Evolutionary conservation across 2,113 vertebrate species (phyloP), one percentile per base, ranked within the genome.

Genomic region (Leucoraja erinaceus): DNA sequence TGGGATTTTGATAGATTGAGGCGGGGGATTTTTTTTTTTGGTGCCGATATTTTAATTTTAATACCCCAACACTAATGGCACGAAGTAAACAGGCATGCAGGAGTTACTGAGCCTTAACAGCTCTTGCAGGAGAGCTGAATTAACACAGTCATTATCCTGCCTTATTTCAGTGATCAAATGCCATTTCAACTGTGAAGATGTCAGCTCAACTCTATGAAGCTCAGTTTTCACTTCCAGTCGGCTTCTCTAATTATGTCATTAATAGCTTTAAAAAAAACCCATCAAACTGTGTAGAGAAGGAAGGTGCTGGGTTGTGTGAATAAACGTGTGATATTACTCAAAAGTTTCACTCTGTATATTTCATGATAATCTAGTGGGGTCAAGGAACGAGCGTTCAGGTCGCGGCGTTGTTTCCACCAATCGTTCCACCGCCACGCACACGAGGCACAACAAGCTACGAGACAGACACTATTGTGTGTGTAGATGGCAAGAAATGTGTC

Each of bases 121-220:
- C n/a, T n/a, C n/a, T n/a, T 88, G 59, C 59, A 86, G 61, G 59
- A 14, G 14, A 31, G 28, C 28, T 66, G 28, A 88, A 66, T 66
- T 88, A 66, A 88, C 83, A 18, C 83, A 88, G 31, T n/a, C 61
- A 66, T 66, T 88, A 88, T 88, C 83, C 83, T 88, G 59, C 22
- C 59, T 59, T 88, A 28, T 31, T 88, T 63, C 59, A 88, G 59
- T 63, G 28, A 88, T 88, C 25, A 88, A 47, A 47, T 88, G 83
- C 56, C 83, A 88, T 88, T 88, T 66, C 83, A 63, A 83, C 79
- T 59, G 79, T 59, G 22, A 83, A 31, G 61, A 88, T 88, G 83
- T 61, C 83, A 88, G 59, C 4, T 88, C 59, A 31, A 31, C 83
- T 31, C 47, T n/a, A 88, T 88, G 61, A 86, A 86, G 31, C 12